Evolutionary conservation across 2,888 invertebrate species (phyloP).

Genomic region (Scelioninae gen. 1): DNA sequence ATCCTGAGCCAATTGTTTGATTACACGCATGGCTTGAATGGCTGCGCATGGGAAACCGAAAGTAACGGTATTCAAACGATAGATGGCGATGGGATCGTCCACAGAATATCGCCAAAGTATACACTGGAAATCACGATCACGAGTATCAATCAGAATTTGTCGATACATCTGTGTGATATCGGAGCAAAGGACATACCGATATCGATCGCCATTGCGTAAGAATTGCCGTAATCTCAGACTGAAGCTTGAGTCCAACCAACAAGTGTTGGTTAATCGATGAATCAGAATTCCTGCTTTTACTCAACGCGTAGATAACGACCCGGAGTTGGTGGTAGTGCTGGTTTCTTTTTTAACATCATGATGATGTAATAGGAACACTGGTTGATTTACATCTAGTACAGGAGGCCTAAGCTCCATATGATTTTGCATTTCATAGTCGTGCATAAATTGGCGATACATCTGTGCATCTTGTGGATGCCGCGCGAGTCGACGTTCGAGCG

Average conservation of each 20-base stretch:
- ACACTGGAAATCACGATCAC: neutral
- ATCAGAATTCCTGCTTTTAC: neutral
- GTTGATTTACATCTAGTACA: too few species aligned
- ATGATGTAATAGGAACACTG: neutral
- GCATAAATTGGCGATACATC: too few species aligned
- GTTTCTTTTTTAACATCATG: neutral
- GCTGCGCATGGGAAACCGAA: constrained; percentile 1
- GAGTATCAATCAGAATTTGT: neutral
- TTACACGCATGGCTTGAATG: neutral
- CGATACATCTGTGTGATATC: constrained; percentile 3
- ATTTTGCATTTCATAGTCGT: too few species aligned
- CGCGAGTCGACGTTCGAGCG: too few species aligned
- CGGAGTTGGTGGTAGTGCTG: constrained; percentile 11
- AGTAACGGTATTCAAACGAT: neutral
- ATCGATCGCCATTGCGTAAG: neutral
- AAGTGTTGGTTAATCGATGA: neutral
- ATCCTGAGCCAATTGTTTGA: too few species aligned
- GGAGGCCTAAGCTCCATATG: too few species aligned
- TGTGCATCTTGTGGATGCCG: too few species aligned
- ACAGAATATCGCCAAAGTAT: neutral
- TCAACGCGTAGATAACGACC: constrained; percentile 13
- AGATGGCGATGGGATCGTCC: neutral
- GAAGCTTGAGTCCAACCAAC: neutral
- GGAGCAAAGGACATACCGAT: neutral
- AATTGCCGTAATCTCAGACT: neutral